Percentiles rank a stretch among this genome's conserved stretches.
These are phyloP conservation scores for Pongo abelii DNA, from an alignment of 2,113 vertebrate genomes.

Conservation along the genomic window DNA sequence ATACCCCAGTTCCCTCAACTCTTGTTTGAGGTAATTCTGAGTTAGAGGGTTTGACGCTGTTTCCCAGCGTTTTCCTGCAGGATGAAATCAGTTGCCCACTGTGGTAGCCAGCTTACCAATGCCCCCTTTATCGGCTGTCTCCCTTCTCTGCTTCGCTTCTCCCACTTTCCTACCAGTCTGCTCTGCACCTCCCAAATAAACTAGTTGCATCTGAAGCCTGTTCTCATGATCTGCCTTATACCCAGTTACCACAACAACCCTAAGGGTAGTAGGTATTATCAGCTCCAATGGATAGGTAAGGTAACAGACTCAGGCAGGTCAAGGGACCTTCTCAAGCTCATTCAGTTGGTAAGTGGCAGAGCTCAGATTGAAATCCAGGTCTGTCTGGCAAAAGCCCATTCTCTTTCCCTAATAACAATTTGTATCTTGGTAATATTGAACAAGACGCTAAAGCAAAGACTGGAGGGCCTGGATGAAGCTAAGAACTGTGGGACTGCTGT, in stretches of 20 bases:
- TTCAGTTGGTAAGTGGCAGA: neutral
- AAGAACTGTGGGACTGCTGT: neutral
- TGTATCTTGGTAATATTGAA: constrained; percentile 11
- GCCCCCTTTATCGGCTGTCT: neutral
- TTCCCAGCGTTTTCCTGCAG: neutral
- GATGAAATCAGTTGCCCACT: neutral
- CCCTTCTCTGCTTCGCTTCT: neutral
- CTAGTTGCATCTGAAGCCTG: neutral
- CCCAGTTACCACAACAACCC: neutral
- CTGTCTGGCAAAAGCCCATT: neutral
- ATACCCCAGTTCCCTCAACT: neutral
- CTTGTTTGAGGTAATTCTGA: neutral
- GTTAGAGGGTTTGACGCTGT: neutral
- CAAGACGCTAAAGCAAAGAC: neutral
- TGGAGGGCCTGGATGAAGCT: neutral
- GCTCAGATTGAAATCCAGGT: neutral
- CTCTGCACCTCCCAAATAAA: neutral
- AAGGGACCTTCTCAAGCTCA: neutral
- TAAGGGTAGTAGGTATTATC: neutral
- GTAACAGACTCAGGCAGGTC: neutral
- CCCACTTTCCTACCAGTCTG: neutral
- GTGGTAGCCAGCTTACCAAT: neutral
- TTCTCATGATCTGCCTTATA: neutral
- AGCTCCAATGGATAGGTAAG: neutral
- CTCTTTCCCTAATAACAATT: neutral